These are phyloP conservation scores for Otolemur crassicaudatus DNA, from an alignment of 2,797 vertebrate species.

Conservation along the genomic window DNA sequence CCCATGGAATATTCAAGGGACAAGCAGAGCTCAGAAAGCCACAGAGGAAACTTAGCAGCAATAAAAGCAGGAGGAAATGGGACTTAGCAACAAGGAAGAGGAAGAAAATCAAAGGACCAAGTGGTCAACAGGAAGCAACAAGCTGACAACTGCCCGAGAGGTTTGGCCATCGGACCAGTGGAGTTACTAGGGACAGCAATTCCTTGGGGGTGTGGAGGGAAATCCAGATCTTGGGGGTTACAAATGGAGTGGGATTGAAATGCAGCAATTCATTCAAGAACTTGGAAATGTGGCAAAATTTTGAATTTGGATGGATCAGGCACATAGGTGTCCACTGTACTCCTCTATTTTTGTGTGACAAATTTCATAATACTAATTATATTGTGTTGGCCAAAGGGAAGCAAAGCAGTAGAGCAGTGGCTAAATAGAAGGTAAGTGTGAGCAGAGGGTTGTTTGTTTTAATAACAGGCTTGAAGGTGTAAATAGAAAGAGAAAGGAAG, in stretches of 20 bases:
- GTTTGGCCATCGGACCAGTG: rapidly evolving
- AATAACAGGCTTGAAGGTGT: not conserved
- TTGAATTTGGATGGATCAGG: not conserved
- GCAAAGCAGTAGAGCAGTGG: not conserved
- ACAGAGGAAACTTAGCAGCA: not conserved
- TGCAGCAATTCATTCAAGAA: not conserved
- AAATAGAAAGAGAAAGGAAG: not conserved
- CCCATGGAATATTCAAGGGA: not conserved
- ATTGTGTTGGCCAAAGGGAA: not conserved
- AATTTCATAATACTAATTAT: not conserved
- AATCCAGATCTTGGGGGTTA: not conserved
- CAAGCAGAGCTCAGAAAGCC: not conserved
- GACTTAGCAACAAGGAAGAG: not conserved
- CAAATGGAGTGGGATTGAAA: too few relatives aligned
- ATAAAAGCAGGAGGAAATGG: not conserved
- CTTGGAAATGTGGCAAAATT: not conserved
- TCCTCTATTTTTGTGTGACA: not conserved
- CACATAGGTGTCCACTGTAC: not conserved
- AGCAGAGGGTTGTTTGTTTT: not conserved
- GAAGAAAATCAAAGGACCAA: not conserved
- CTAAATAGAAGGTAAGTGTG: not conserved
- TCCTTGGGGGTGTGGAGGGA: not conserved
- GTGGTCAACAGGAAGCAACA: not conserved
- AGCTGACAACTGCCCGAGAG: not conserved
- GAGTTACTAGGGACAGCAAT: not conserved